phyloP scores from a whole-genome alignment of 2,113 vertebrate species.

The Lethenteron camtschaticum region DNA sequence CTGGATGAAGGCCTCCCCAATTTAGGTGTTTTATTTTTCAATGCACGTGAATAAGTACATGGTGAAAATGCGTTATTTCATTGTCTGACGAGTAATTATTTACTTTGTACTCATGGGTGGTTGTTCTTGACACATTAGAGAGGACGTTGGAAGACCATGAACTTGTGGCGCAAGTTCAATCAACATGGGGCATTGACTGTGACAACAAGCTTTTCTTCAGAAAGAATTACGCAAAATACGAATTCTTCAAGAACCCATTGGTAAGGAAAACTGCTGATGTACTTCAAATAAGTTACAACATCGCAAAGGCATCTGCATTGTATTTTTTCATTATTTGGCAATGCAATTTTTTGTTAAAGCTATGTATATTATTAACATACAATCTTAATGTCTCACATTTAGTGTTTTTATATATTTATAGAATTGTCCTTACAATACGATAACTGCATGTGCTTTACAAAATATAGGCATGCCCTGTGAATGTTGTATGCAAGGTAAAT shows the following conservation, averaged over 20 bases:
- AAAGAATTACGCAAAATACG: conserved; percentile 94
- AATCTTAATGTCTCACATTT: no score
- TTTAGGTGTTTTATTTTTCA: neutral
- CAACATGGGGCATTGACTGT: conserved; percentile 57
- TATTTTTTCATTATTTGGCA: no score
- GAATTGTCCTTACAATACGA: no score
- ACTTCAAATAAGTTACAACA: no score
- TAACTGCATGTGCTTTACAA: no score
- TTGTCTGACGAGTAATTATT: neutral
- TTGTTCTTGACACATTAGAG: conserved; percentile 24
- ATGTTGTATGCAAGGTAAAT: no score
- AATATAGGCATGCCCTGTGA: no score
- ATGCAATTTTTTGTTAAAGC: no score
- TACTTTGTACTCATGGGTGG: neutral
- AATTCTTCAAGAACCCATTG: conserved; percentile 87
- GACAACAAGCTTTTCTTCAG: conserved; percentile 70
- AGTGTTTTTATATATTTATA: no score
- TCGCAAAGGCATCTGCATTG: no score
- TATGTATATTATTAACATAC: no score
- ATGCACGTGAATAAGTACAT: neutral
- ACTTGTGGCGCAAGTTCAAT: conserved; percentile 55
- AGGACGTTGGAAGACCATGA: conserved; percentile 89
- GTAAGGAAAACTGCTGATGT: conserved; percentile 27
- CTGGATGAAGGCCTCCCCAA: neutral
- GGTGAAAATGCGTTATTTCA: neutral